Evolutionary conservation across 2,113 vertebrate genomes (phyloP).

Genomic region (Chunga burmeisteri): DNA sequence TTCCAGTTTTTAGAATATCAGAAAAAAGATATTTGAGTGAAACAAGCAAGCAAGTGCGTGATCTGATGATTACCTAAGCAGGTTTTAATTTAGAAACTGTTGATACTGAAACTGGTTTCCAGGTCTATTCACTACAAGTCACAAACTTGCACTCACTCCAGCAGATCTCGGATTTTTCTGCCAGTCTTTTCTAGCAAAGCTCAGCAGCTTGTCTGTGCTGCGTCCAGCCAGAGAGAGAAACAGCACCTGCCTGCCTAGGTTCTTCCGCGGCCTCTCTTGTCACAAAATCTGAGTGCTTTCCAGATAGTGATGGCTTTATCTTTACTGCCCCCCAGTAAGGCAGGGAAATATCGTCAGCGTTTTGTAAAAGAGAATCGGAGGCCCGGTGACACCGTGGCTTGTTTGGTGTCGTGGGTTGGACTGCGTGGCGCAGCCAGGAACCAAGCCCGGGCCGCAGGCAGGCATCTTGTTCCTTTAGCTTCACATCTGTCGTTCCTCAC

Average conservation of each 20-base stretch:
- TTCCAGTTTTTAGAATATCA: background rate
- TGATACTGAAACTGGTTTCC: background rate
- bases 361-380: background rate
- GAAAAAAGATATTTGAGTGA: background rate
- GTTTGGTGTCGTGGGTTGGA: background rate
- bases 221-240: background rate
- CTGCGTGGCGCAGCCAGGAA: background rate
- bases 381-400: background rate
- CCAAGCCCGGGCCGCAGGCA: background rate
- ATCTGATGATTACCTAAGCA: constrained; percentile 6
- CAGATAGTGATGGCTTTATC: background rate
- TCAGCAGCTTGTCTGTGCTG: background rate
- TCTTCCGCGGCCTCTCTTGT: background rate
- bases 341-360: background rate
- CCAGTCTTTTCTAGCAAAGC: background rate
- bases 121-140: background rate
- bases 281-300: background rate
- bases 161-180: background rate
- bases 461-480: background rate
- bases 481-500: background rate
- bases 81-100: constrained; percentile 24
- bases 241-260: constrained; percentile 20
- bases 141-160: background rate
- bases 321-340: background rate
- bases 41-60: background rate